Base-by-base conservation (phyloP, 2,113 vertebrate species). In the Ageneiosus marmoratus region DNA sequence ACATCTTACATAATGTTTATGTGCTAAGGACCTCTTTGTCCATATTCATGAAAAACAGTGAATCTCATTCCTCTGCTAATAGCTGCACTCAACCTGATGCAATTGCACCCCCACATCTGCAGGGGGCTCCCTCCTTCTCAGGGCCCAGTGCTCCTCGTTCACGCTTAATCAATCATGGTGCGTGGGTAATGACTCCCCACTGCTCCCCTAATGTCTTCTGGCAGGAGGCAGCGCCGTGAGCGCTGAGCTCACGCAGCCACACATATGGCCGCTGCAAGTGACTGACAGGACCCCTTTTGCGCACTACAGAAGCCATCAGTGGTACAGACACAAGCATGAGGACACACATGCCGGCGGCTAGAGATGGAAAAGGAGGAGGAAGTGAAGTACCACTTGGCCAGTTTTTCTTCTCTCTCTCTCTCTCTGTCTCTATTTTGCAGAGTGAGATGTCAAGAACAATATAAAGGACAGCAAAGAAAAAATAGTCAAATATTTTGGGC, bases 121-220 rank as follows among this genome's bases (percentile, higher is more conserved):
- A 95, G 92, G 93, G 91, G 93, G 90, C 91, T 91, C 91, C 81
- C 88, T 92, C 88, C 77, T 75, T 75, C 86, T 86, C 79, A 85
- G 77, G 82, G 85, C 83, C 81, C 22, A 87, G 87, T 89, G 89
- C 89, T 91, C 91, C 69, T 87, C 86, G 89, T 95, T 89, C 92
- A 89, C 82, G 90, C 91, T 92, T 94, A 94, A 95, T 95, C 94
- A 94, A 94, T 95, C 94, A 95, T 94, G 82, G 89, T 82, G 84
- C 72, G 89, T 90, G 90, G 91, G 91, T 94, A 92, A 94, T 92
- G 93, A 93, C 92, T 89, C 90, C 94, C 94, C 91, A 91, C 94
- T 94, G 93, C 91, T 93, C 91, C 85, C 89, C 90, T 95, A 94
- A 95, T 95, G 93, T 94, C 91, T 93, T 92, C 91, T 94, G 94